Conservation (phyloP, 2,888 invertebrate genomes). For the Tetrapedia diversipes region DNA sequence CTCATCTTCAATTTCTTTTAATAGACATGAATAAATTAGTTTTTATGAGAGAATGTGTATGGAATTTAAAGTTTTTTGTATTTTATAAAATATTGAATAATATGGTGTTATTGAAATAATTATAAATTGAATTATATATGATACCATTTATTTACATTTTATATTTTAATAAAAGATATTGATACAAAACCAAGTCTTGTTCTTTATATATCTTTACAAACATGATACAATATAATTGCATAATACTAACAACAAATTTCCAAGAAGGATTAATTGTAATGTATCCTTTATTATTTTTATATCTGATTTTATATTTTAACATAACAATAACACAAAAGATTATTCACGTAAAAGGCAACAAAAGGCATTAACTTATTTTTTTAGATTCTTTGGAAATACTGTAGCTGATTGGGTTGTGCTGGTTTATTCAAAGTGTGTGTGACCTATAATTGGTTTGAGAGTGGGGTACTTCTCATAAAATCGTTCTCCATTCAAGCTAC, state of each 20-base stretch:
- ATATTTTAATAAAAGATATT: conserved; percentile 26
- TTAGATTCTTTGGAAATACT: conserved; percentile 17
- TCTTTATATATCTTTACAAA: not conserved
- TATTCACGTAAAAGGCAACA: not conserved
- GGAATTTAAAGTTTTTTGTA: not conserved
- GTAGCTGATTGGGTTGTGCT: conserved; percentile 6
- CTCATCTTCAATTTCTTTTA: conserved; percentile 24
- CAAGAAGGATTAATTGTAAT: not conserved
- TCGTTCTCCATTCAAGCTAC: conserved; percentile 57
- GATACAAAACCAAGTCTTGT: not conserved
- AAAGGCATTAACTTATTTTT: conserved; percentile 17
- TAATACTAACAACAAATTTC: not conserved
- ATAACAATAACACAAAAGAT: not conserved
- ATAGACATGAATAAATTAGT: not conserved
- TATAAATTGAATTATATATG: conserved; percentile 1
- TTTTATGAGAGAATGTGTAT: not conserved
- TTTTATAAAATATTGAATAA: not conserved
- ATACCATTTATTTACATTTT: conserved; percentile 9
- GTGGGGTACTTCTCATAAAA: conserved; percentile 71
- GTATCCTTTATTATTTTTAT: no score
- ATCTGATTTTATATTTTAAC: not conserved
- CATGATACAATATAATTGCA: not conserved
- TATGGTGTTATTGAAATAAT: not conserved
- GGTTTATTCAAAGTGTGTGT: conserved; percentile 42
- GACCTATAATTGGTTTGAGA: conserved; percentile 60